Evolutionary conservation across 2,888 invertebrate species (phyloP).

Genomic region (Drosophila parthenogenetica): DNA sequence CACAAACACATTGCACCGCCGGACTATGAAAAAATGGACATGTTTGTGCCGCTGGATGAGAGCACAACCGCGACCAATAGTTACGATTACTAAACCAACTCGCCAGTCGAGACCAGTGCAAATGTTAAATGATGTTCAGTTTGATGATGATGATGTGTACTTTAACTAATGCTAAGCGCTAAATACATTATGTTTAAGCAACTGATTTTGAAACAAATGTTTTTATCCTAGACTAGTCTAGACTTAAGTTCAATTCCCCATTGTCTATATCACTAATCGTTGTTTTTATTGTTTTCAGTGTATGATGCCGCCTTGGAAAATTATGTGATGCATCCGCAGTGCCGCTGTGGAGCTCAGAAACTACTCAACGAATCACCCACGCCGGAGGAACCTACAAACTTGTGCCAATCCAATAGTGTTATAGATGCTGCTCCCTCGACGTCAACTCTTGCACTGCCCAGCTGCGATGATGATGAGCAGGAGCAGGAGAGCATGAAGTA

Average conservation of each 20-base stretch:
- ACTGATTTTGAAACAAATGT: slow-evolving; percentile 19
- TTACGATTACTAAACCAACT: slow-evolving; percentile 75
- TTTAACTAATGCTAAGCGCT: slow-evolving; percentile 72
- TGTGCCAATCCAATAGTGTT: slow-evolving; percentile 65
- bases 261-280: slow-evolving; percentile 1
- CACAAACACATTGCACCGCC: slow-evolving; percentile 78
- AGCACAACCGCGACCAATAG: slow-evolving; percentile 74
- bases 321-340: slow-evolving; percentile 70
- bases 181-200: slow-evolving; percentile 69
- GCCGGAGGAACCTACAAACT: slow-evolving; percentile 72
- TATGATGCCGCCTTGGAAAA: slow-evolving; percentile 78
- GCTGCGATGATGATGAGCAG: slow-evolving; percentile 70
- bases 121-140: slow-evolving; percentile 57
- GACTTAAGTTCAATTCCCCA: background rate
- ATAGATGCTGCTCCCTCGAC: slow-evolving; percentile 51
- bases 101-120: slow-evolving; percentile 42
- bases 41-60: slow-evolving; percentile 79
- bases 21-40: slow-evolving; percentile 81
- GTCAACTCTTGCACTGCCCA: slow-evolving; percentile 41
- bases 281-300: slow-evolving; percentile 61
- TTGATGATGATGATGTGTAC: slow-evolving; percentile 63
- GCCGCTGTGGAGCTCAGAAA: slow-evolving; percentile 67
- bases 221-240: slow-evolving; percentile 18
- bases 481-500: slow-evolving; percentile 72
- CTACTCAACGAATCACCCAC: slow-evolving; percentile 68